Percentiles rank a stretch among this genome's conserved stretches.
Evolutionary conservation across 2,888 invertebrate species (phyloP).

Genomic region (Nephrotoma appendiculata): DNA sequence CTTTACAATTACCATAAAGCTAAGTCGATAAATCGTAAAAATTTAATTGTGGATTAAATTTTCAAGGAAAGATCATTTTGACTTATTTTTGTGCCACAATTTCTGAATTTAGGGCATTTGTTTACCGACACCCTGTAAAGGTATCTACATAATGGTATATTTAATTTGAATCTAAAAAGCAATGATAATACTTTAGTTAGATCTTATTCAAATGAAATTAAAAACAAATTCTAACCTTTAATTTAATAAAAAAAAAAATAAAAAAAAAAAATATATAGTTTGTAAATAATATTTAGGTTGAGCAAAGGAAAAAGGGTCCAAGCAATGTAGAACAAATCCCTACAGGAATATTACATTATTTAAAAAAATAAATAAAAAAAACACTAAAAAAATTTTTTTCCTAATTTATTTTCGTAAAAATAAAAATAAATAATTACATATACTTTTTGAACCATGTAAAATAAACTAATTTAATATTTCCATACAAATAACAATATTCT

Average conservation of each 20-base stretch:
- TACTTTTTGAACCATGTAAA: background rate
- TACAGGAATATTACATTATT: background rate
- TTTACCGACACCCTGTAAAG: background rate
- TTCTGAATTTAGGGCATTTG: too few species aligned
- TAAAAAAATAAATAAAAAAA: background rate
- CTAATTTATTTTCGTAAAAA: background rate
- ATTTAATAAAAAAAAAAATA: background rate
- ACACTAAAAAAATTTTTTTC: background rate
- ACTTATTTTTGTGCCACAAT: too few species aligned
- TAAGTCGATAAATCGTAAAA: too few species aligned
- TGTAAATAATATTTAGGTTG: background rate
- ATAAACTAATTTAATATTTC: background rate
- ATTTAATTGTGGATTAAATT: too few species aligned
- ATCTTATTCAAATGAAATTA: background rate
- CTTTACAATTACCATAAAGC: too few species aligned
- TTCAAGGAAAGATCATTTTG: too few species aligned
- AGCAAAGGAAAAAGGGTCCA: slow-evolving; percentile 8
- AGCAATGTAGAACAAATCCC: slow-evolving; percentile 7
- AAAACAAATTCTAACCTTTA: background rate
- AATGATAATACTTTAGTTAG: background rate
- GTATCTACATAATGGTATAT: background rate
- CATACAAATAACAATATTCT: background rate
- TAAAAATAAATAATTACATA: background rate
- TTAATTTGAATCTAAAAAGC: background rate
- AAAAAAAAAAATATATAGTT: background rate